Evolutionary conservation across 2,113 vertebrate genomes (phyloP).

Genomic region (Haemorhous mexicanus): DNA sequence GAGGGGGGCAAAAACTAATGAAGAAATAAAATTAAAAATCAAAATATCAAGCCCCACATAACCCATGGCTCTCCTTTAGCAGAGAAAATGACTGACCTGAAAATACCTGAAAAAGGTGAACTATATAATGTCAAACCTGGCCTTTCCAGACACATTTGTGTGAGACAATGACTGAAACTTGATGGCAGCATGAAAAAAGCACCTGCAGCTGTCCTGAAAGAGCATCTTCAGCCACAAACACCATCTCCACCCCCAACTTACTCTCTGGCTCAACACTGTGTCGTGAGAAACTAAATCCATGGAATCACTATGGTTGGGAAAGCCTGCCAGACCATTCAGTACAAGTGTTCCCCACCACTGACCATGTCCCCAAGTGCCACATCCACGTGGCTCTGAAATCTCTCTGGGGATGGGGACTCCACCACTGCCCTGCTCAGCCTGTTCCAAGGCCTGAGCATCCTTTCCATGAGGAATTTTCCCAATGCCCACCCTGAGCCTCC

Average conservation of each 20-base stretch:
- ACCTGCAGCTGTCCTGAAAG: background rate
- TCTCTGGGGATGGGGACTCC: background rate
- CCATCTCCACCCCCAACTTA: background rate
- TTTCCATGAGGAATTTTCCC: background rate
- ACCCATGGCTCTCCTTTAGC: background rate
- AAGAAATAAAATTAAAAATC: background rate
- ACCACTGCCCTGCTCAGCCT: background rate
- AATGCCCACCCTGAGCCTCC: fast-evolving
- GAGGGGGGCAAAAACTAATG: background rate
- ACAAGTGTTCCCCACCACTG: too few relatives aligned
- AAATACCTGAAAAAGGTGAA: background rate
- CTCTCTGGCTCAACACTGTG: fast-evolving
- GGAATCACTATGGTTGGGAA: background rate
- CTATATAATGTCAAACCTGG: fast-evolving
- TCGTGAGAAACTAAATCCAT: background rate
- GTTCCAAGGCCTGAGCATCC: fast-evolving
- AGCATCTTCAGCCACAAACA: background rate
- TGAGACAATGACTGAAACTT: background rate
- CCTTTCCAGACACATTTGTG: background rate
- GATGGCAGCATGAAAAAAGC: background rate
- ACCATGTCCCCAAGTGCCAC: background rate
- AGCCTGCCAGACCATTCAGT: background rate
- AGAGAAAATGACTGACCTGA: background rate
- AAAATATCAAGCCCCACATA: background rate
- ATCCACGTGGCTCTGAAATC: background rate